Evolutionary conservation across 2,888 invertebrate species (phyloP).

Genomic region (Stegana nigrithorax): DNA sequence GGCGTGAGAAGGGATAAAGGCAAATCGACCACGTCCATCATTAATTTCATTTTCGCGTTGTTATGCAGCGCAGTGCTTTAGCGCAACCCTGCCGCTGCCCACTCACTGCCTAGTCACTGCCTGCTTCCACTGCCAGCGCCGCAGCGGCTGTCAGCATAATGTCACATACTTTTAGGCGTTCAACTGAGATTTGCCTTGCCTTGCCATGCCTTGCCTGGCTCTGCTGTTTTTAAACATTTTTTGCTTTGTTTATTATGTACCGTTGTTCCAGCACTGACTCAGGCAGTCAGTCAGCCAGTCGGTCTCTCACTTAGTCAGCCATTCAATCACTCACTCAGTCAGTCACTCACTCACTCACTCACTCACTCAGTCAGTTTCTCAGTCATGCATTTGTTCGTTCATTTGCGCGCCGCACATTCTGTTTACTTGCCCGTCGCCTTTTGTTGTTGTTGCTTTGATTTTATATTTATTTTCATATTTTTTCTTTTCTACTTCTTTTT

Average conservation of each 20-base stretch:
- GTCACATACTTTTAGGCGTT: slow-evolving; percentile 5
- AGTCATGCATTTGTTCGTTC: neutral
- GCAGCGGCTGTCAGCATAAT: neutral
- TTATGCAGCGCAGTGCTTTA: neutral
- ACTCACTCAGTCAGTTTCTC: neutral
- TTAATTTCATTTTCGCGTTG: slow-evolving; percentile 10
- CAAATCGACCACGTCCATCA: slow-evolving; percentile 7
- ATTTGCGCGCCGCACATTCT: neutral
- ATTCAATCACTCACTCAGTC: slow-evolving; percentile 8
- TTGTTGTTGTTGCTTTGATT: no score
- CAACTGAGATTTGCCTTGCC: neutral
- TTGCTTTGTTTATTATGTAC: no score
- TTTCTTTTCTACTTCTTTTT: neutral
- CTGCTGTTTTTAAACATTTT: neutral
- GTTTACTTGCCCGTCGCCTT: neutral
- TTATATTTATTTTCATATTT: neutral
- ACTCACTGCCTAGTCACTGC: neutral
- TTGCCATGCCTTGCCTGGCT: no score
- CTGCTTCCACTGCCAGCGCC: neutral
- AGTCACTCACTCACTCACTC: neutral
- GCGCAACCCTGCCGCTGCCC: neutral
- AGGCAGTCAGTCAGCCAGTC: no score
- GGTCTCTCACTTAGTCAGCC: no score
- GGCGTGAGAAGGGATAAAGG: neutral
- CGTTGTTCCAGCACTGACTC: neutral